Conservation (phyloP, 2,797 vertebrate genomes). For the Arnoldichthys spilopterus region DNA sequence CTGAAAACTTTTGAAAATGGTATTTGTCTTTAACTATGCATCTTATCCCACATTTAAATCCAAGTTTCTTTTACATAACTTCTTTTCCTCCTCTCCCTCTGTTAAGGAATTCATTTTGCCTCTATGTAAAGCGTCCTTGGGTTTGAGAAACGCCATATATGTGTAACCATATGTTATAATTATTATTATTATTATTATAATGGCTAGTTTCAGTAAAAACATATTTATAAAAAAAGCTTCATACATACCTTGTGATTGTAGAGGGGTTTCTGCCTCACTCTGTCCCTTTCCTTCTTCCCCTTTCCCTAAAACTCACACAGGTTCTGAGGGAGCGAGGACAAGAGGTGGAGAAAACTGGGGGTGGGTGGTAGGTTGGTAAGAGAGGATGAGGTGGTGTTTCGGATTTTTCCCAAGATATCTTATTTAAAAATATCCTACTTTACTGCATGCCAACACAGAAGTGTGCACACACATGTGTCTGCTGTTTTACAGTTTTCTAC, state of each 20-base stretch:
- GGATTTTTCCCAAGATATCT: slow-evolving; percentile 1
- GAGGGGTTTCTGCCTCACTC: background rate
- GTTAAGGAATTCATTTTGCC: too few relatives aligned
- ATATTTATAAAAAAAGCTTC: background rate
- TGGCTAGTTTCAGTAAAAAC: background rate
- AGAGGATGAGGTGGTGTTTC: background rate
- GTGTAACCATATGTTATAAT: too few relatives aligned
- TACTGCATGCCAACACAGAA: background rate
- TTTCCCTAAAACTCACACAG: slow-evolving; percentile 1
- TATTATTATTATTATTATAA: too few relatives aligned
- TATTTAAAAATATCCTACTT: background rate
- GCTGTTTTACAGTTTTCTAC: background rate
- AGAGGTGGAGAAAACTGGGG: slow-evolving; percentile 33
- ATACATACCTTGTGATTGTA: slow-evolving; percentile 26
- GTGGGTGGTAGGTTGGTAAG: background rate
- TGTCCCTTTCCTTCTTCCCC: background rate
- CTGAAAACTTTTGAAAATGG: too few relatives aligned
- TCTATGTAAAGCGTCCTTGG: too few relatives aligned
- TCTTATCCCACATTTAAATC: too few relatives aligned
- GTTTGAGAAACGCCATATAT: too few relatives aligned
- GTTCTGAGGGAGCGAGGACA: background rate
- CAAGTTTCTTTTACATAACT: too few relatives aligned
- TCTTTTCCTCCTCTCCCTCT: too few relatives aligned
- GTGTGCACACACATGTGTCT: background rate
- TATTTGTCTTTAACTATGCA: too few relatives aligned